A percentile compares a stretch with the other conserved stretches of the same genome.
phyloP scores from a whole-genome alignment of 2,888 invertebrate species.

The Rhyacophila evoluta region DNA sequence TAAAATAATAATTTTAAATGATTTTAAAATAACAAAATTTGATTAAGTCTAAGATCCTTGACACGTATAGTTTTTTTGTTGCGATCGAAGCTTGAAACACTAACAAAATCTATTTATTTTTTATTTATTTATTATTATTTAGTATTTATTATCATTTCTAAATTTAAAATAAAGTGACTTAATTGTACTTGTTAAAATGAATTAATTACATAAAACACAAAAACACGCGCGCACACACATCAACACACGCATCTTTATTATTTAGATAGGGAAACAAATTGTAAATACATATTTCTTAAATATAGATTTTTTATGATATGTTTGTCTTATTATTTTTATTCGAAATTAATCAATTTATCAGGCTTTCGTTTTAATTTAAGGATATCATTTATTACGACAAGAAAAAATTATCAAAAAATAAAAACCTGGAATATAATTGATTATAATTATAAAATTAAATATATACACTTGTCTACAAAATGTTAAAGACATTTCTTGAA shows the following conservation, averaged over 20 bases:
- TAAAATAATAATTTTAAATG: neutral
- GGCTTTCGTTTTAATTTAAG: no score
- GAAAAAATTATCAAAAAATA: no score
- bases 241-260: slow-evolving; percentile 26
- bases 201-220: neutral
- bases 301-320: slow-evolving; percentile 32
- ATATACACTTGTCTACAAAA: no score
- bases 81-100: slow-evolving; percentile 65
- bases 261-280: slow-evolving; percentile 51
- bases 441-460: no score
- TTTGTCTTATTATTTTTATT: neutral
- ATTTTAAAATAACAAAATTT: neutral
- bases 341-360: no score
- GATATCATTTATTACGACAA: no score
- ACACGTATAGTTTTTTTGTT: slow-evolving; percentile 56
- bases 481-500: no score
- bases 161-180: slow-evolving; percentile 29
- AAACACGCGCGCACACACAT: slow-evolving; percentile 7
- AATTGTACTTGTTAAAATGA: slow-evolving; percentile 21
- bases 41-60: neutral
- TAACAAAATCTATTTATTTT: slow-evolving; percentile 58
- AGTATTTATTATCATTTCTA: slow-evolving; percentile 50
- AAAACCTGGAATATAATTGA: no score
- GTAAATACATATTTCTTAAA: slow-evolving; percentile 43
- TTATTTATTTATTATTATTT: slow-evolving; percentile 63